Evolutionary conservation across 2,888 invertebrate genomes (phyloP), one percentile per base, ranked within the genome.

Genomic region (Calameuta filiformis): DNA sequence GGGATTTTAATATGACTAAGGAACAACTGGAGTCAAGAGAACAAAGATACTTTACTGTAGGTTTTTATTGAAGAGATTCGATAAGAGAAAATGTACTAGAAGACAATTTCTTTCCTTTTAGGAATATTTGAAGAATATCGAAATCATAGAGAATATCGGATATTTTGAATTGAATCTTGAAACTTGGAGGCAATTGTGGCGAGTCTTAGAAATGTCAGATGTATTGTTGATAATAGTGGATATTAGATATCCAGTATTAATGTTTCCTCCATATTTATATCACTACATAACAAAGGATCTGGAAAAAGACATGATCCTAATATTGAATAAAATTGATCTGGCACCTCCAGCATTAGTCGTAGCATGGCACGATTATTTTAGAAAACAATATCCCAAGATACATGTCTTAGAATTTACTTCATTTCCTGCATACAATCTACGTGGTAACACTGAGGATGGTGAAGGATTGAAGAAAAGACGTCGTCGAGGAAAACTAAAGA

Each of bases 141-240:
- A 96, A 85, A 92, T 93, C 11, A 93, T 94, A 0, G 93, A 94
- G 79, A 93, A 95, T 6, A 92, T 98, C 81, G 97, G 98, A 75
- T 96, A 97, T 87, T 98, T 98, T 91, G 98, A 99, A 90, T 91
- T 98, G 80, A 99, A 99, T 92, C 92, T 99, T 84, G 98, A 99
- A 92, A 98, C 98, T 0, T 99, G 98, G 98, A 92, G 98, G 23
- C 99, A 99, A 87, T 91, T 99, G 81, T 99, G 99, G 99, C 92
- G 99, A 69, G 98, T 99, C 0, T 89, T 98, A 11, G 99, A 99
- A 92, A 97, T 98, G 94, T 97, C 98, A 0, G 98, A 99, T 88
- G 93, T 99, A 37, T 89, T 98, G 23, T 92, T 99, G 15, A 93
- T 97, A 12, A 96, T 99, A 81, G 96, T 97, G 0, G 99, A 99